Evolutionary conservation across 2,113 vertebrate genomes (phyloP), one percentile per base, ranked within the genome.

Genomic region (Pelodiscus sinensis): DNA sequence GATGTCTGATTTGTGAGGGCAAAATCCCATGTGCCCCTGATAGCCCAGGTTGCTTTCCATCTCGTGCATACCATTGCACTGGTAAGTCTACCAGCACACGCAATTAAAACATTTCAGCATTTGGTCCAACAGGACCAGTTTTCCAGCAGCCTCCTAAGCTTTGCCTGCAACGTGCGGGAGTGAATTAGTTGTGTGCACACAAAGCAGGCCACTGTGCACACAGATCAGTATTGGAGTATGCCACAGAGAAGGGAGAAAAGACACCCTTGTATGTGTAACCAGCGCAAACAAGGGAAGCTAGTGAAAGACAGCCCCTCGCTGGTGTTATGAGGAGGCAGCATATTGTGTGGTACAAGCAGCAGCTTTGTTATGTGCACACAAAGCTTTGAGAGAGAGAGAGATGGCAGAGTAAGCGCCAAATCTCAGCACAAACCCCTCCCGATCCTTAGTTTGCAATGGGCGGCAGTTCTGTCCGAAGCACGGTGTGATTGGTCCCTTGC

Each of bases 21-120:
- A 1, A 0, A 5, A 58, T 3, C 10, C 1, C 90, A 81, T 91
- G 92, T 93, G 89, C 91, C 93, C 94, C 95, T 95, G 93, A 84
- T 96, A 96, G 96, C 96, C 96, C 96, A 96, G 94, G 95, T 96
- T 90, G 88, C 82, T 87, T 96, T 97, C 96, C 93, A 96, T 97
- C 96, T 96, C 92, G 84, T 96, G 96, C 95, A 96, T 96, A 91
- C 86, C 93, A 95, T 90, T 79, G 91, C 93, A 94, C 86, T 52
- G 2, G 86, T 88, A 95, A 96, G 79, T 82, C 93, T 95, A 92
- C 93, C 90, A 95, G 95, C 93, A 93, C 91, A 90, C 44, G 44
- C 44, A 44, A 54, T 54, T 8, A 54, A 54, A 54, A 84, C 92
- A 91, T 95, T 95, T 86, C 94, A 93, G 88, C 68, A 51, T 87